Base-by-base conservation (phyloP, 2,888 invertebrate species). In the Lacanobia oleracea region DNA sequence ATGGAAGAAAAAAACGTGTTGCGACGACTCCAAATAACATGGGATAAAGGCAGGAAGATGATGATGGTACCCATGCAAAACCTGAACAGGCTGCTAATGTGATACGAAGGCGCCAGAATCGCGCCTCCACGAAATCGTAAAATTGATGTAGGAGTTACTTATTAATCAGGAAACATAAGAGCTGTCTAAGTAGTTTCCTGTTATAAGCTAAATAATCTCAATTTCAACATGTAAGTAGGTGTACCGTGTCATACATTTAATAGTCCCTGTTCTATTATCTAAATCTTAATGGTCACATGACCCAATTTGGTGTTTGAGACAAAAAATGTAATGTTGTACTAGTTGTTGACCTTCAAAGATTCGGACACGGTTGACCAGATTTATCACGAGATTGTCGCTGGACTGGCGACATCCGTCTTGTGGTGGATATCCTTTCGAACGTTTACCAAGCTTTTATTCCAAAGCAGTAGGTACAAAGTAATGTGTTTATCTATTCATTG, bases 331-430 rank as follows among this genome's bases (percentile, higher is more conserved):
- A 65, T 27, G 48, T 60, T 8, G 21, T 37, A 74, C 56, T 40
- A 8, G 6, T 33, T 4, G 78, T 57, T 81, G 18, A 59, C 78
- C 79, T 81, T 81, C 61, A 65, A 33, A 72, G 59, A 40, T 59
- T 59, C 40, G 67, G 60, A 37, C 48, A 53, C 45, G 53, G n/a
- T 40, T 33, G 43, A 37, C 60, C 14, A 66, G 57, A 75, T 80
- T 57, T 69, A 57, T 57, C n/a, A n/a, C 21, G 5, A 64, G 64
- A 73, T 73, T 56, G 43, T 21, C 16, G 0, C 40, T 16, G 62
- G n/a, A 45, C 45, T 69, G 50, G 40, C 56, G 45, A 57, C 43
- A 75, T 70, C 43, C 64, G 53, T 57, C 40, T 65, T 57, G 37
- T 23, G 50, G 23, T 43, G 50, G 21, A 40, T n/a, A 8, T 72